Percentiles rank a stretch among this genome's conserved stretches.
Evolutionary conservation across 2,113 vertebrate species (phyloP).

Genomic region (Myocastor coypus): DNA sequence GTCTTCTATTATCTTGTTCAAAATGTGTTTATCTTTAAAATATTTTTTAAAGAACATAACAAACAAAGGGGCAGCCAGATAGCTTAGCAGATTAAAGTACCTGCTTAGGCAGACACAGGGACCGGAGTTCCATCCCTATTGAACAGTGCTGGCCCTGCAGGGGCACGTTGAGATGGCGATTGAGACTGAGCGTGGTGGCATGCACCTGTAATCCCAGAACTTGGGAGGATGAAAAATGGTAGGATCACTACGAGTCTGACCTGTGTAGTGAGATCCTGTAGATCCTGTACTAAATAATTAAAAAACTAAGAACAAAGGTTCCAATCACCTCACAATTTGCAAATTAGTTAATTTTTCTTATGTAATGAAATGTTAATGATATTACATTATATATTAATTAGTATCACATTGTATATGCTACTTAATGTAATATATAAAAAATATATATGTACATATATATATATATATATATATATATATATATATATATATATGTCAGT

Average conservation of each 20-base stretch:
- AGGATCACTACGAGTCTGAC: no score
- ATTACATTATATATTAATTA: neutral
- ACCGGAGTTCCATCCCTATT: no score
- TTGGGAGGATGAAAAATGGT: no score
- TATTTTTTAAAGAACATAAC: neutral
- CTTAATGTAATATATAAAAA: no score
- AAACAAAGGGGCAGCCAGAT: neutral
- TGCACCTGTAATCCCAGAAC: no score
- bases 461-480: no score
- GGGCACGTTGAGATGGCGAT: no score
- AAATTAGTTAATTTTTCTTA: neutral
- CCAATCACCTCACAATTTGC: neutral
- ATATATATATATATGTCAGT: neutral
- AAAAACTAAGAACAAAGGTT: neutral
- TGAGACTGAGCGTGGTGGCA: no score
- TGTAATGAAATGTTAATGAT: neutral
- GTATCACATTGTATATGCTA: neutral
- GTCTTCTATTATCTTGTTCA: neutral
- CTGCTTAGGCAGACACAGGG: no score
- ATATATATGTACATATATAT: neutral
- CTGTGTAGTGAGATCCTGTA: no score
- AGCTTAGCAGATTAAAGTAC: no score
- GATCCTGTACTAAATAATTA: no score
- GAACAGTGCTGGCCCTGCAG: rapidly evolving
- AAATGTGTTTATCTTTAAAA: neutral